Evolutionary conservation across 1,140 invertebrate genomes (phyloP), one percentile per base, ranked within the genome.

Genomic region (Coelopa frigida): DNA sequence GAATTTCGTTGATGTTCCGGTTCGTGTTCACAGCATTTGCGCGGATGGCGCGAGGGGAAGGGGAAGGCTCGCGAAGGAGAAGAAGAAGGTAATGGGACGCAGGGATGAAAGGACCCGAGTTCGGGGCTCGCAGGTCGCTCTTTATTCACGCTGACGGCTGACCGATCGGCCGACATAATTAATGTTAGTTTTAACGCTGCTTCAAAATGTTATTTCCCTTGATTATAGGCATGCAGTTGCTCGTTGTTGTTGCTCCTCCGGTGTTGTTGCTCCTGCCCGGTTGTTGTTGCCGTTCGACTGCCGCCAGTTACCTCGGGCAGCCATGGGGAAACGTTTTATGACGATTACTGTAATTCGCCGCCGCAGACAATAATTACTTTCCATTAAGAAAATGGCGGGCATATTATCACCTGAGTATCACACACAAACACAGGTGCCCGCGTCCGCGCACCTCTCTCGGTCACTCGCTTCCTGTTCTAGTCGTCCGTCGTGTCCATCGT

Each of bases 371-470:
- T 62, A 66, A 66, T 66, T 66, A 63, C 62, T 66, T 66, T 66
- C 62, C 62, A 66, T 66, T 66, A 66, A 59, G 59, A 66, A 66
- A 66, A 66, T 66, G 62, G 62, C 59, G 62, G 62, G 62, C 62
- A 66, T 66, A 66, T 66, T 66, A 66, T 66, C 62, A 66, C 62
- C 62, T 66, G 62, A 66, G 61, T 61, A 66, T 65, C 62, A 61
- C 15, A 46, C 21, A 44, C 33, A 46, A 23, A 37, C n/a, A 40
- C n/a, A 31, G 14, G 42, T 1, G 29, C 3, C 36, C 20, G 42
- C 41, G 46, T 31, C 22, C 26, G 37, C 38, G n/a, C 39, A 26
- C 36, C 20, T 40, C 6, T 8, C 38, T n/a, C n/a, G n/a, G n/a
- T n/a, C n/a, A n/a, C n/a, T n/a, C n/a, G n/a, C n/a, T n/a, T n/a